These are phyloP conservation scores for Botia almorhae DNA, from an alignment of 2,797 vertebrate genomes.

Conservation along the genomic window DNA sequence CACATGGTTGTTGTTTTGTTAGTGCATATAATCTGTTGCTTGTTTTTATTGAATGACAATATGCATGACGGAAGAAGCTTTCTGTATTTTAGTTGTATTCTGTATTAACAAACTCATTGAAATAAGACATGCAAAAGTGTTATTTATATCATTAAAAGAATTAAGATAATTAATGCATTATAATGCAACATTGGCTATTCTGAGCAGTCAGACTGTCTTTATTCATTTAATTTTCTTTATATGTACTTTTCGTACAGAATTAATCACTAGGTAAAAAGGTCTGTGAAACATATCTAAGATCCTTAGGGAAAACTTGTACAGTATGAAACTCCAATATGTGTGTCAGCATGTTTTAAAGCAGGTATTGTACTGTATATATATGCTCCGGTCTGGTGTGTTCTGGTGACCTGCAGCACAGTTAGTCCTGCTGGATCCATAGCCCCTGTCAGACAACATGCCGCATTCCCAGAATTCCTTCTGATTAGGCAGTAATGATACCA, in stretches of 20 bases:
- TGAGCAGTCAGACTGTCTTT: not conserved
- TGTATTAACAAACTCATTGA: not conserved
- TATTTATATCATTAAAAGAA: not conserved
- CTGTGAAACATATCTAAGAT: too few relatives aligned
- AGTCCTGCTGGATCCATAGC: slow-evolving; percentile 73
- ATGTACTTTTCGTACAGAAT: too few relatives aligned
- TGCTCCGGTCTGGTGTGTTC: too few relatives aligned
- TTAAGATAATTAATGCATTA: too few relatives aligned
- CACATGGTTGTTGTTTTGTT: not conserved
- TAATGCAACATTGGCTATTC: not conserved
- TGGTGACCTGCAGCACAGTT: not conserved
- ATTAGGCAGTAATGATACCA: slow-evolving; percentile 73
- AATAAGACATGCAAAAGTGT: not conserved
- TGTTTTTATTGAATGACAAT: not conserved
- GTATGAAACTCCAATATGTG: too few relatives aligned
- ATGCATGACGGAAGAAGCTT: not conserved
- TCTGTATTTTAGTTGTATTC: not conserved
- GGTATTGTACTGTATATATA: too few relatives aligned
- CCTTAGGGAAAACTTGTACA: too few relatives aligned
- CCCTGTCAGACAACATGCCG: slow-evolving; percentile 72
- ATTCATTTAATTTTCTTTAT: too few relatives aligned
- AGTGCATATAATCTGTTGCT: not conserved
- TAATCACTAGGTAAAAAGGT: too few relatives aligned
- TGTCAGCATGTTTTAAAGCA: too few relatives aligned
- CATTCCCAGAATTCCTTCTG: slow-evolving; percentile 64